phyloP scores from a whole-genome alignment of 2,888 invertebrate genomes.

The Archips crataeganus region DNA sequence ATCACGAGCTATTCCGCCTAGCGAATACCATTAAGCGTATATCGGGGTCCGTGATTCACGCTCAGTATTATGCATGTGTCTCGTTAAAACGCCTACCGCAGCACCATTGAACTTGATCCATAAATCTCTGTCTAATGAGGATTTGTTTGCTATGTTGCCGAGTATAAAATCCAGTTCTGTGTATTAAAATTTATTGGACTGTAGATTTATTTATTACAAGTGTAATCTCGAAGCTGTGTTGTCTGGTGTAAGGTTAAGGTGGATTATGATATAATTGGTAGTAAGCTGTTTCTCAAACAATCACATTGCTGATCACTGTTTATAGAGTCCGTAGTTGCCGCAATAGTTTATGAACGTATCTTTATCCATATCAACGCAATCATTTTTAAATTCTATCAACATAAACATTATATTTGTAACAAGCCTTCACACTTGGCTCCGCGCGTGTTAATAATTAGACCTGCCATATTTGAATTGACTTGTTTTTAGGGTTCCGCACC shows the following conservation, averaged over 20 bases:
- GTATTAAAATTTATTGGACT: slow-evolving; percentile 40
- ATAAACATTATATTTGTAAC: no score
- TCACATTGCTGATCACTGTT: neutral
- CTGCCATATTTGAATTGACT: no score
- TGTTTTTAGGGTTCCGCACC: no score
- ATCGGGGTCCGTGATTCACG: slow-evolving; percentile 46
- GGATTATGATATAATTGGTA: slow-evolving; percentile 15
- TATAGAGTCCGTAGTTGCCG: neutral
- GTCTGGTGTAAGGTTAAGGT: slow-evolving; percentile 14
- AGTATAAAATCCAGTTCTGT: slow-evolving; percentile 46
- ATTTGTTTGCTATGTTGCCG: slow-evolving; percentile 53
- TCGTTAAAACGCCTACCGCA: slow-evolving; percentile 50
- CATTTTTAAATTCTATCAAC: no score
- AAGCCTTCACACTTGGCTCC: no score
- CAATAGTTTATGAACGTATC: no score
- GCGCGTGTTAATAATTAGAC: no score
- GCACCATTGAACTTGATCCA: slow-evolving; percentile 50
- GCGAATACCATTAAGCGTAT: slow-evolving; percentile 30
- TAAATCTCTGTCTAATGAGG: slow-evolving; percentile 55
- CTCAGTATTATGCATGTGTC: slow-evolving; percentile 50
- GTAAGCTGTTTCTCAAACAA: neutral
- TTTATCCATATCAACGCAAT: no score
- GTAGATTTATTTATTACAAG: slow-evolving; percentile 32
- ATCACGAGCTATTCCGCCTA: slow-evolving; percentile 13
- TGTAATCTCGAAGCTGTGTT: slow-evolving; percentile 20